A percentile compares a stretch with the other conserved stretches of the same genome.
These are phyloP conservation scores for Priocnemis perturbator DNA, from an alignment of 2,888 invertebrate genomes.

Conservation along the genomic window DNA sequence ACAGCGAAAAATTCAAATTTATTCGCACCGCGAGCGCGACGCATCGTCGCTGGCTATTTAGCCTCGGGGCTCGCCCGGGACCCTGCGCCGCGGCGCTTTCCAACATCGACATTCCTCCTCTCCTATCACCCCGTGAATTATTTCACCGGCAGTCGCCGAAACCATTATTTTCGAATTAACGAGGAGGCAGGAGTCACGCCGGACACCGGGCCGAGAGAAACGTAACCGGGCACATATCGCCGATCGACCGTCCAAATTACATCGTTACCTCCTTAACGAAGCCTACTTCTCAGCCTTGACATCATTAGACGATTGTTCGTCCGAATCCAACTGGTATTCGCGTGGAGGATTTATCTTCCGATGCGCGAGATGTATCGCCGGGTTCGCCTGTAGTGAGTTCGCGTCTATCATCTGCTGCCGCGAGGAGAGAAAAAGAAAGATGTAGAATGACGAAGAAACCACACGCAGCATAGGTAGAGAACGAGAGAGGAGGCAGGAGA, in stretches of 20 bases:
- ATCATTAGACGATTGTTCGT: constrained; percentile 61
- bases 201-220: no score
- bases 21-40: no score
- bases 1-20: constrained; percentile 4
- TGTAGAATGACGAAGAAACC: constrained; percentile 10
- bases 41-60: no score
- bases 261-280: constrained; percentile 42
- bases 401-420: constrained; percentile 56
- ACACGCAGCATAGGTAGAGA: constrained; percentile 17
- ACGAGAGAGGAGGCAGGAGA: constrained; percentile 7
- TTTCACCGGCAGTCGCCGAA: no score
- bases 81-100: no score
- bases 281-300: constrained; percentile 53
- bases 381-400: constrained; percentile 28
- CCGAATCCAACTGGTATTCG: constrained; percentile 42
- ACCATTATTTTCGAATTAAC: no score
- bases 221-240: no score
- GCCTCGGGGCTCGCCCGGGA: no score
- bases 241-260: background rate
- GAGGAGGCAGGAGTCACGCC: no score
- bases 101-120: no score
- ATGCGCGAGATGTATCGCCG: constrained; percentile 51
- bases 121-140: no score
- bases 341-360: constrained; percentile 51
- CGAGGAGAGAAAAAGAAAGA: constrained; percentile 31